phyloP scores from a whole-genome alignment of 1,140 invertebrate species.

The Oryctes rhinoceros region DNA sequence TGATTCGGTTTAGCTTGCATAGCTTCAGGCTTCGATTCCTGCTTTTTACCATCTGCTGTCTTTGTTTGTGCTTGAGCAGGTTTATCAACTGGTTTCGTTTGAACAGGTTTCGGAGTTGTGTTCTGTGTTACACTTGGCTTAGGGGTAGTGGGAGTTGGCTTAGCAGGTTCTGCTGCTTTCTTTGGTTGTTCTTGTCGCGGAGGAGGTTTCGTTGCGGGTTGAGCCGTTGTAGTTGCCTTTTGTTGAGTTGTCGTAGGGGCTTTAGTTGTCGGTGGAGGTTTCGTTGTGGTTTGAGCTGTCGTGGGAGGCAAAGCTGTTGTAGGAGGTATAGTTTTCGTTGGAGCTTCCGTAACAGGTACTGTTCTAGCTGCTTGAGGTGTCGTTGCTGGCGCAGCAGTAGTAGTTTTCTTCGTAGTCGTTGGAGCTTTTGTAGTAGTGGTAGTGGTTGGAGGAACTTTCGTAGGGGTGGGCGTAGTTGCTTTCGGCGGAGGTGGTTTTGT shows the following conservation, averaged over 20 bases:
- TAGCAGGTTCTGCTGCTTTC: not conserved
- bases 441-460: slow-evolving; percentile 26
- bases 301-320: slow-evolving; percentile 46
- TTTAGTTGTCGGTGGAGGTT: slow-evolving; percentile 49
- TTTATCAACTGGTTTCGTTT: not conserved
- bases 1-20: not conserved
- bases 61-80: not conserved
- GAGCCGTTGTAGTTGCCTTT: not conserved
- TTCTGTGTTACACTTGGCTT: slow-evolving; percentile 44
- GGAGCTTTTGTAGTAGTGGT: slow-evolving; percentile 41
- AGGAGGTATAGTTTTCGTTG: slow-evolving; percentile 44
- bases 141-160: slow-evolving; percentile 31
- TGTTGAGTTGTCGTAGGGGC: slow-evolving; percentile 38
- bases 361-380: slow-evolving; percentile 42
- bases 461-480: not conserved
- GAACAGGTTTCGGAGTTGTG: not conserved
- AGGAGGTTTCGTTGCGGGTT: not conserved
- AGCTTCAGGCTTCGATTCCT: not conserved
- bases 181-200: no score
- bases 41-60: not conserved
- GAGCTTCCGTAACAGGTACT: slow-evolving; percentile 46
- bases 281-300: slow-evolving; percentile 43
- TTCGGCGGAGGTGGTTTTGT: not conserved
- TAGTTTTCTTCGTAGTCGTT: slow-evolving; percentile 50
- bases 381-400: slow-evolving; percentile 47